These are phyloP conservation scores for Eudemis profundana DNA, from an alignment of 2,888 invertebrate genomes.

Conservation along the genomic window DNA sequence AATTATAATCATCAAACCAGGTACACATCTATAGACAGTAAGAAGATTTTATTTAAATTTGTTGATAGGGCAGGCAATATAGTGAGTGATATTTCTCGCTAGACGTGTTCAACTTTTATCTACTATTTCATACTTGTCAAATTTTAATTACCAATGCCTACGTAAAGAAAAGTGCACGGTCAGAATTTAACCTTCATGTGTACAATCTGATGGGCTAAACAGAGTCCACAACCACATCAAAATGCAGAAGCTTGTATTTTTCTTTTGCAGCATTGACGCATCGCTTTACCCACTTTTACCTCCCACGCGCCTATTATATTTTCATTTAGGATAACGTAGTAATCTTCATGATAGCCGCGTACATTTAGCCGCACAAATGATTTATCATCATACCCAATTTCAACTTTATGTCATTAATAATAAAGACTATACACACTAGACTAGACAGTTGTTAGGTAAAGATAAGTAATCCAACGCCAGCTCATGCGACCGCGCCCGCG, in stretches of 20 bases:
- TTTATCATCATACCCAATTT: background rate
- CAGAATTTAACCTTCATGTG: too few relatives aligned
- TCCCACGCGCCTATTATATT: conserved; percentile 5
- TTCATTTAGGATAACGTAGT: conserved; percentile 16
- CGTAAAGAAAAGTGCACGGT: too few relatives aligned
- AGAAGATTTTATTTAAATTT: too few relatives aligned
- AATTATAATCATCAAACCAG: too few relatives aligned
- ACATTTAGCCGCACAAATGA: background rate
- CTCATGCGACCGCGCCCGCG: conserved; percentile 27
- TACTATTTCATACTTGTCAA: too few relatives aligned
- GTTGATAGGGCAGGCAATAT: too few relatives aligned
- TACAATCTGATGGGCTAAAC: too few relatives aligned
- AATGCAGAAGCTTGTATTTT: background rate
- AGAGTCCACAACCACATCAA: too few relatives aligned
- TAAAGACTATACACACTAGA: conserved; percentile 15
- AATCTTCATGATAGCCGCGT: conserved; percentile 13
- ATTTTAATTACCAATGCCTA: too few relatives aligned
- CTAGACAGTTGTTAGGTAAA: background rate
- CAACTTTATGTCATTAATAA: background rate
- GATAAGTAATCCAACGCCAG: conserved; percentile 18
- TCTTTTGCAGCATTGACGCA: background rate
- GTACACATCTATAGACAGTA: too few relatives aligned
- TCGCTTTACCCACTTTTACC: background rate
- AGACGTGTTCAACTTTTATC: too few relatives aligned
- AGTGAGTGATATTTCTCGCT: too few relatives aligned